phyloP scores from a whole-genome alignment of 30 jellyfish, hydroid and myxozoan species.

The Aurelia aurita region DNA sequence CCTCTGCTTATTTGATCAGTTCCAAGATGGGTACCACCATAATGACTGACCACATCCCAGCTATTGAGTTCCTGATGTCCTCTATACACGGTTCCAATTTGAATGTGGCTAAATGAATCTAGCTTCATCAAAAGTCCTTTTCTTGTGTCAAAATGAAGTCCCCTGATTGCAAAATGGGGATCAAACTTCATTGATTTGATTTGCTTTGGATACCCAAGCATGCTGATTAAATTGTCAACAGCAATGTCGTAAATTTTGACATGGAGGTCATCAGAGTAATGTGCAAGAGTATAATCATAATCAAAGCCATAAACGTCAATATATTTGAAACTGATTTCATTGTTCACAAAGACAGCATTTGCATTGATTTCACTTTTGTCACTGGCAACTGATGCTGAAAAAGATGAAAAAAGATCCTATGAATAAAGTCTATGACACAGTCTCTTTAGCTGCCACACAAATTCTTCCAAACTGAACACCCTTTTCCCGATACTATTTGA shows the following conservation, averaged over 20 bases:
- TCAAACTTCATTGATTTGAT: slow-evolving; percentile 73
- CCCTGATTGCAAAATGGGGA: slow-evolving; percentile 91
- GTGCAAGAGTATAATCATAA: slow-evolving; percentile 93
- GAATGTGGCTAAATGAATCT: slow-evolving; percentile 92
- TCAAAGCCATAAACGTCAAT: slow-evolving; percentile 97
- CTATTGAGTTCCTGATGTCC: slow-evolving; percentile 81
- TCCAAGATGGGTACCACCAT: slow-evolving; percentile 90
- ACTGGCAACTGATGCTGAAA: slow-evolving; percentile 18
- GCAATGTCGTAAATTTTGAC: slow-evolving; percentile 69
- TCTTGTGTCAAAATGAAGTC: slow-evolving; percentile 93
- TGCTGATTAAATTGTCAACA: slow-evolving; percentile 63
- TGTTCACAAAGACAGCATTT: slow-evolving; percentile 94
- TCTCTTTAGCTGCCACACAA: too few relatives aligned
- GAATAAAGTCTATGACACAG: not conserved
- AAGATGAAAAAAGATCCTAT: not conserved
- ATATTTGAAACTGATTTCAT: slow-evolving; percentile 89
- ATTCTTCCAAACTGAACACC: too few relatives aligned
- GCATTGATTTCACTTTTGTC: slow-evolving; percentile 56
- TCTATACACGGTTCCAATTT: slow-evolving; percentile 89
- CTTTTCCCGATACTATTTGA: too few relatives aligned
- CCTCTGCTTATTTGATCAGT: slow-evolving; percentile 90
- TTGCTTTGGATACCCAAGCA: slow-evolving; percentile 89
- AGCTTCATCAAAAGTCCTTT: slow-evolving; percentile 92
- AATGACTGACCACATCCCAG: slow-evolving; percentile 87
- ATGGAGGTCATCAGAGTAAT: slow-evolving; percentile 89